Base-by-base conservation (phyloP, 2,113 vertebrate genomes). In the Brevimyrus niger region DNA sequence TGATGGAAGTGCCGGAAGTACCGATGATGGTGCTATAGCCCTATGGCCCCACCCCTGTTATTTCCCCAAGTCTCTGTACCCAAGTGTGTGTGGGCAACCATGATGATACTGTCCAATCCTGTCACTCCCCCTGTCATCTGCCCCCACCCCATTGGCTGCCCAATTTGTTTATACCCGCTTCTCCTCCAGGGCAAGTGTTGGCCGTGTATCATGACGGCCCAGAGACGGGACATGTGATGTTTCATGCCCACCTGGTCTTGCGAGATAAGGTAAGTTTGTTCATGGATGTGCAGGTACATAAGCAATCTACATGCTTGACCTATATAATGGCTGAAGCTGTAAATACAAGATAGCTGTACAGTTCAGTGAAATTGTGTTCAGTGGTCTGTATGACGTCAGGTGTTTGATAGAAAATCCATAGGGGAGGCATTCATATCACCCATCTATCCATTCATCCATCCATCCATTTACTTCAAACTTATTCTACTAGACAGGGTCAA, bases 401-500 rank as follows among this genome's bases (percentile, higher is more conserved):
- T 90, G 92, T 92, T 92, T 94, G 89, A 90, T 88, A 83, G 84
- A 89, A 89, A 93, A 92, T 48, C 91, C 88, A 90, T 10, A 89
- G 90, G 89, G 90, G 91, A 93, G 84, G 31, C 17, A 42, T 80
- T 42, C 1, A 42, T 42, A 76, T 76, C 58, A 65, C 58, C 61
- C 8, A 61, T 9, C 55, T 21, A 58, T 21, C 51, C 53, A 58
- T 58, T 23, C 55, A 27, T 27, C 0, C 61, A 23, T 58, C 21
- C 23, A 65, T 65, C 10, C 58, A 69, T 27, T 69, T 69, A 69
- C 10, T 69, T 69, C 10, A 13, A 69, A 69, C 27, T 10, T 69
- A 9, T 69, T 69, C 61, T 13, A 1, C 61, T 31, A 13, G 10
- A 31, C 61, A 31, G 27, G n/a, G 1, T 31, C n/a, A 89, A 91